Conservation (phyloP, 2,113 vertebrate species). For the Nannospalax galili region DNA sequence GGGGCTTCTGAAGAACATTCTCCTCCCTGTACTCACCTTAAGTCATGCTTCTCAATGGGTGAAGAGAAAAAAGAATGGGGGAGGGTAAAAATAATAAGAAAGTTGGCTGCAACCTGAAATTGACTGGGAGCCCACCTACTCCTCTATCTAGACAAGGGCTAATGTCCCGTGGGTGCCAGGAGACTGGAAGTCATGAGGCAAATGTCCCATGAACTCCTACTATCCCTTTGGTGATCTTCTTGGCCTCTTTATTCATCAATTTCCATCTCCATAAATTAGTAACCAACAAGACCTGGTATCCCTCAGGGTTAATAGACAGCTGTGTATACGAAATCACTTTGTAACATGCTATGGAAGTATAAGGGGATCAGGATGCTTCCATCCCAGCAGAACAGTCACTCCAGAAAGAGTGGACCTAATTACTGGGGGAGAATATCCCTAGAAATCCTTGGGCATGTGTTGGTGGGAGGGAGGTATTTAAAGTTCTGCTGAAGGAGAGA, state of each 20-base stretch:
- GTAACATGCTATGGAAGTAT: neutral
- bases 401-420: neutral
- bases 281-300: neutral
- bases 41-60: no score
- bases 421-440: neutral
- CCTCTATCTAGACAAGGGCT: no score
- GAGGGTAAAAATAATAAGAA: no score
- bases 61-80: no score
- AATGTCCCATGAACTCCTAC: neutral
- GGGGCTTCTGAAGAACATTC: no score
- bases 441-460: neutral
- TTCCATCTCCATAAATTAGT: neutral
- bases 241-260: neutral
- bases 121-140: no score
- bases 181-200: neutral
- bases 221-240: neutral
- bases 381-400: neutral
- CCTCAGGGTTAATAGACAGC: no score
- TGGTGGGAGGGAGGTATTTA: neutral
- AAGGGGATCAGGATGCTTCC: neutral
- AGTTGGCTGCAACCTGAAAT: no score
- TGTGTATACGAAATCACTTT: neutral
- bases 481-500: neutral
- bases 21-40: no score
- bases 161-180: neutral